A percentile compares a stretch with the other conserved stretches of the same genome.
These are phyloP conservation scores for Hermatobates lingyangjiaoensis DNA, from an alignment of 1,140 invertebrate genomes.

Conservation along the genomic window DNA sequence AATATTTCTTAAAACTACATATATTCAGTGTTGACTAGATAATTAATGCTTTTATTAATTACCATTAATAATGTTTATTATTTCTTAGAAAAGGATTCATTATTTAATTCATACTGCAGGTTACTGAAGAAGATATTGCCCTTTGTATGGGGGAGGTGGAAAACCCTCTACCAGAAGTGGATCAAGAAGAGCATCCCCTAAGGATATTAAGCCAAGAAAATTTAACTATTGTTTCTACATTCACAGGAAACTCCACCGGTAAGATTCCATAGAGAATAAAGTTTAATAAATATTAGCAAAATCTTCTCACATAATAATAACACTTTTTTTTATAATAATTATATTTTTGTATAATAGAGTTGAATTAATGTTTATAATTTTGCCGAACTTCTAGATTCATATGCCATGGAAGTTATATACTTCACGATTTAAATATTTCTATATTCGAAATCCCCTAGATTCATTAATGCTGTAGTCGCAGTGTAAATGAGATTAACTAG, in stretches of 20 bases:
- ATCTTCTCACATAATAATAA: not conserved
- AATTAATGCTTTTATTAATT: too few relatives aligned
- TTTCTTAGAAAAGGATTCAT: too few relatives aligned
- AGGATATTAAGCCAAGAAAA: slow-evolving; percentile 76
- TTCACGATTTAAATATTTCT: too few relatives aligned
- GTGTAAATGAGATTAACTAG: too few relatives aligned
- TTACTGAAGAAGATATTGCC: slow-evolving; percentile 80
- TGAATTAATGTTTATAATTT: not conserved
- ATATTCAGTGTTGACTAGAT: too few relatives aligned
- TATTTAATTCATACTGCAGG: slow-evolving; percentile 24
- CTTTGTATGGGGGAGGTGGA: slow-evolving; percentile 57
- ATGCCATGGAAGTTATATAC: too few relatives aligned
- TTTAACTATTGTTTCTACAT: slow-evolving; percentile 69
- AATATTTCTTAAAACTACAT: too few relatives aligned
- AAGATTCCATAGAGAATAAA: not conserved
- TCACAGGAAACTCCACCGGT: slow-evolving; percentile 33
- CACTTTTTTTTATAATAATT: not conserved
- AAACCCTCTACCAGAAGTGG: slow-evolving; percentile 47
- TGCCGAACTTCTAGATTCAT: not conserved
- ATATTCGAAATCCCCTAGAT: too few relatives aligned
- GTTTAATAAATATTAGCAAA: not conserved
- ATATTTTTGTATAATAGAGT: not conserved
- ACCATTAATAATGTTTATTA: too few relatives aligned
- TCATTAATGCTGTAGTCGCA: too few relatives aligned
- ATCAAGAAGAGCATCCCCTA: slow-evolving; percentile 61